Conservation (phyloP, 2,888 invertebrate genomes). For the Actias luna region DNA sequence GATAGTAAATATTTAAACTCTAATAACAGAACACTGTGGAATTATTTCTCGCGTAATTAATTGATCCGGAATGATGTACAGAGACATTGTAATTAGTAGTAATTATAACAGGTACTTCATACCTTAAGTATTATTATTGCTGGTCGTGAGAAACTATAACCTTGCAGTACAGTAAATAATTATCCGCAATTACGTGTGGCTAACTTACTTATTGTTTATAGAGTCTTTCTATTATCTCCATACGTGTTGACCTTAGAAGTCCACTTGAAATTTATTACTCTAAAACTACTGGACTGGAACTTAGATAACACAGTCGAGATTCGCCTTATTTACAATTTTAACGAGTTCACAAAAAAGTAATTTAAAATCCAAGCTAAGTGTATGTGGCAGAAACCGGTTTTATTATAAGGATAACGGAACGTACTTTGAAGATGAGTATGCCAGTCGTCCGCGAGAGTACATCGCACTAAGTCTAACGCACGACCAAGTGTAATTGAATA, state of each 20-base stretch:
- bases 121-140: not conserved
- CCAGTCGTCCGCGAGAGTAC: conserved; percentile 41
- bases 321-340: not conserved
- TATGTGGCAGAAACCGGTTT: conserved; percentile 44
- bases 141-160: not conserved
- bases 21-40: too few relatives aligned
- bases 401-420: conserved; percentile 31
- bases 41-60: too few relatives aligned
- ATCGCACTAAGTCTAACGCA: conserved; percentile 24
- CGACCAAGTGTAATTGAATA: conserved; percentile 14
- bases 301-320: not conserved
- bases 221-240: not conserved
- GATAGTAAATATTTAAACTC: too few relatives aligned
- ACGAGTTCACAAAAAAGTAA: conserved; percentile 6
- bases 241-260: not conserved
- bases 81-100: not conserved
- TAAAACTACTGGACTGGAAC: not conserved
- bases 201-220: not conserved
- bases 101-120: not conserved
- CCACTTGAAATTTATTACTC: too few relatives aligned
- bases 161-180: too few relatives aligned
- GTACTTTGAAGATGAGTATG: conserved; percentile 38
- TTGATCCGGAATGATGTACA: not conserved
- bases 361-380: not conserved
- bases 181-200: not conserved